Base-by-base conservation (phyloP, 2,113 vertebrate species). In the Rhinoderma darwinii region DNA sequence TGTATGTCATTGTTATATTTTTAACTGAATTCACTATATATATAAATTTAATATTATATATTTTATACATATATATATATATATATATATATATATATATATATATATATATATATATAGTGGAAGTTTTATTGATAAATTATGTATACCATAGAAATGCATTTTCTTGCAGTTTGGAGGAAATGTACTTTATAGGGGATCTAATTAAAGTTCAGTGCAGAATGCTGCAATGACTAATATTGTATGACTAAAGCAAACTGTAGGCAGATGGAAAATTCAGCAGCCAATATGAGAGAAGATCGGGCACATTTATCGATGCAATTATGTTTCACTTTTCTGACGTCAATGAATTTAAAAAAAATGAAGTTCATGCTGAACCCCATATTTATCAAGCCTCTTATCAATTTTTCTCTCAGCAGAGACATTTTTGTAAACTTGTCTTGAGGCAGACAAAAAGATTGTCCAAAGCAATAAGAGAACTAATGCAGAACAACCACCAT, bases 151-250 rank as follows among this genome's bases (percentile, higher is more conserved):
- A 59, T 61, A 61, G n/a, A 30, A 30, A 66, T 15, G 11, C 32
- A 68, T 68, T 68, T 27, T 66, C 25, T 30, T 66, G 61, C 25
- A 66, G 10, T 25, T 15, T 68, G 15, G 7, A 68, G 32, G 41
- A 43, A 12, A n/a, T 74, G 11, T n/a, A 22, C 35, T n/a, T 12
- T 41, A 25, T 25, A 9, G 39, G 70, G 20, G 61, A 66, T 32
- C 15, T 66, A 5, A 14, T 73, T 1, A 25, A 41, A 39, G 37
- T 25, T 41, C 70, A 73, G 35, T 72, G 32, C 20, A 73, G 11
- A 74, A 43, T 2, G 10, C 72, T 27, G 72, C 37, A 74, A 43
- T 74, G 63, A 68, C 63, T 68, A 68, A 68, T 68, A 68, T 68
- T 5, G 32, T 35, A 68, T 68, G 63, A 68, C 63, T 35, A 68